A percentile compares a stretch with the other conserved stretches of the same genome.
These are phyloP conservation scores for Penaeus japonicus DNA, from an alignment of 1,140 invertebrate species.

Conservation along the genomic window DNA sequence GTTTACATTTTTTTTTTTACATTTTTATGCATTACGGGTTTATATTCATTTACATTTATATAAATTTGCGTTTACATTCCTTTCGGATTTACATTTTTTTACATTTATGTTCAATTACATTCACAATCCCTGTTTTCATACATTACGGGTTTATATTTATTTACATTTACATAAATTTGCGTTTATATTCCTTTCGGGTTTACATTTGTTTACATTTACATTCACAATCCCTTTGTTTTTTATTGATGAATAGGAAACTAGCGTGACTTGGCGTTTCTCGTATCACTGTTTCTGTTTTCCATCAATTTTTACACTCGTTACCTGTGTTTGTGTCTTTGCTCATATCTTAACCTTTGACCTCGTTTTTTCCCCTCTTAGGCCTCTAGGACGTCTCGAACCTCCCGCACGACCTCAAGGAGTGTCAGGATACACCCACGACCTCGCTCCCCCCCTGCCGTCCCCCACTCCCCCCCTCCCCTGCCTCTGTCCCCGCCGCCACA, in stretches of 20 bases:
- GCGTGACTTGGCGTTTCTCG: too few relatives aligned
- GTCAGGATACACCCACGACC: slow-evolving; percentile 53
- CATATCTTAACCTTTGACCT: not conserved
- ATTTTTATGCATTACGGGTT: too few relatives aligned
- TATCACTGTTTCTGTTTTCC: too few relatives aligned
- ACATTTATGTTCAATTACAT: too few relatives aligned
- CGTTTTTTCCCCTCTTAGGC: slow-evolving; percentile 15
- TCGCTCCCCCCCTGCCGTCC: slow-evolving; percentile 48
- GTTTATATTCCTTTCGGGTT: not conserved
- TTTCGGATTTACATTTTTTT: too few relatives aligned
- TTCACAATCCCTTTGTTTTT: too few relatives aligned
- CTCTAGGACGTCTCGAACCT: slow-evolving; percentile 53
- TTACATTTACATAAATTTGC: not conserved
- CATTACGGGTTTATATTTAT: slow-evolving; percentile 1
- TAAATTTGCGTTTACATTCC: too few relatives aligned
- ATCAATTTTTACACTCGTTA: too few relatives aligned
- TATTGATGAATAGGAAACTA: too few relatives aligned
- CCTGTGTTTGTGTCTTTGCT: not conserved
- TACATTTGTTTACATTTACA: not conserved
- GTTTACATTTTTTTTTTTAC: too few relatives aligned
- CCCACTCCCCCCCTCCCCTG: slow-evolving; percentile 52
- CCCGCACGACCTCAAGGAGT: slow-evolving; percentile 55
- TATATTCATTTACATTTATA: too few relatives aligned
- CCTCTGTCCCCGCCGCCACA: slow-evolving; percentile 31
- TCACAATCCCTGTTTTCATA: not conserved